Conservation (phyloP, 2,797 vertebrate species). For the Acomys russatus region DNA sequence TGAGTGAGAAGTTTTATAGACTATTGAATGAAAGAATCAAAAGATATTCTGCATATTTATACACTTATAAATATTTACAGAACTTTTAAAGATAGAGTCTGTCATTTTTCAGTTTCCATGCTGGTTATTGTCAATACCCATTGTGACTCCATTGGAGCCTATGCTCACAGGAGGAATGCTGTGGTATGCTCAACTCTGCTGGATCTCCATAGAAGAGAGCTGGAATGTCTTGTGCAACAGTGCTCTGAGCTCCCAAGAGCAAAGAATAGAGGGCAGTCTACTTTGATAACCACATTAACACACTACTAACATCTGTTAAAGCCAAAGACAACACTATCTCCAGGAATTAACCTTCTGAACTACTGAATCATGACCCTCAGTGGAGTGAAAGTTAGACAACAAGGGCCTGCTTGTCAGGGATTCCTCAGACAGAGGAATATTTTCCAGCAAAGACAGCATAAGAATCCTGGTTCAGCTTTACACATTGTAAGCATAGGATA, state of each 20-base stretch:
- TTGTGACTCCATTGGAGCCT: slow-evolving; percentile 91
- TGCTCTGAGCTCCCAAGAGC: slow-evolving; percentile 88
- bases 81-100: slow-evolving; percentile 75
- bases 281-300: slow-evolving; percentile 99
- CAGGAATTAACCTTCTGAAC: slow-evolving; percentile 97
- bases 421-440: slow-evolving; percentile 93
- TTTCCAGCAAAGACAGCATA: slow-evolving; percentile 97
- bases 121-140: slow-evolving; percentile 83
- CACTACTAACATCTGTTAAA: slow-evolving; percentile 98
- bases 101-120: slow-evolving; percentile 66
- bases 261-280: slow-evolving; percentile 95
- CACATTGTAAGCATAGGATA: slow-evolving; percentile 90
- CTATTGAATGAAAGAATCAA: slow-evolving; percentile 47
- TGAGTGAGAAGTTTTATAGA: slow-evolving; percentile 69
- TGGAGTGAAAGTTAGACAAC: slow-evolving; percentile 95
- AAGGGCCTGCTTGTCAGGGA: slow-evolving; percentile 96
- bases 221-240: slow-evolving; percentile 95
- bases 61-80: slow-evolving; percentile 78
- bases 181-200: slow-evolving; percentile 90
- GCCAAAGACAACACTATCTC: slow-evolving; percentile 95
- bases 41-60: slow-evolving; percentile 67
- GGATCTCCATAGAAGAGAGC: slow-evolving; percentile 94
- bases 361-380: slow-evolving; percentile 97
- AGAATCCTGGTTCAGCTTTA: slow-evolving; percentile 91
- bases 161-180: slow-evolving; percentile 84